Evolutionary conservation across 1,140 invertebrate genomes (phyloP).

Genomic region (Proales similis): DNA sequence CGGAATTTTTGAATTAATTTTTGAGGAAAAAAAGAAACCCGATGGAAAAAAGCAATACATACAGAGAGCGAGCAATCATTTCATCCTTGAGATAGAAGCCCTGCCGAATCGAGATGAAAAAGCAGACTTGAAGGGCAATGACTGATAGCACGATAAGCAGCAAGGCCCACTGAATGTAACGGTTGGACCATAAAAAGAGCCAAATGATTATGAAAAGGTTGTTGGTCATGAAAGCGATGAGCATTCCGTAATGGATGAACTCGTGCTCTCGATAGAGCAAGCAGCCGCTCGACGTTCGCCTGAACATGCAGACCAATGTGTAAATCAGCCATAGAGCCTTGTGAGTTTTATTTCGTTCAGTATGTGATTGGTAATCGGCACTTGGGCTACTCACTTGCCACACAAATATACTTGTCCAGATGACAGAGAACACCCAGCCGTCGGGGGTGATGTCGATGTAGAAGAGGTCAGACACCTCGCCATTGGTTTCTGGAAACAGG

Average conservation of each 20-base stretch:
- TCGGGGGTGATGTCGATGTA: constrained; percentile 45
- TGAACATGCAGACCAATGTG: constrained; percentile 41
- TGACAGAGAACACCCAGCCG: constrained; percentile 44
- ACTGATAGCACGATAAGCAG: constrained; percentile 31
- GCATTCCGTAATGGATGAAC: constrained; percentile 41
- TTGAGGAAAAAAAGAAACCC: no score
- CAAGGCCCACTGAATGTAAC: constrained; percentile 27
- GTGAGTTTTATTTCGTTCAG: no score
- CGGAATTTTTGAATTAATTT: not conserved
- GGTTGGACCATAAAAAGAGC: constrained; percentile 45
- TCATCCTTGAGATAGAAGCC: constrained; percentile 4
- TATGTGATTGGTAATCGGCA: no score
- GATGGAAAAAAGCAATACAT: no score
- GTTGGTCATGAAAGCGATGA: constrained; percentile 42
- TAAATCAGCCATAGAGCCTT: constrained; percentile 46
- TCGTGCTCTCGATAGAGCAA: constrained; percentile 40
- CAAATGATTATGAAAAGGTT: constrained; percentile 43
- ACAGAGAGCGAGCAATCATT: not conserved
- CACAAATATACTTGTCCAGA: constrained; percentile 47
- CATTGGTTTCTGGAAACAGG: constrained; percentile 42
- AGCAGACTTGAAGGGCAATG: constrained; percentile 1
- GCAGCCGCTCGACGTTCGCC: constrained; percentile 40
- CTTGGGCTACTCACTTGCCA: constrained; percentile 43
- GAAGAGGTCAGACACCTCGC: constrained; percentile 42
- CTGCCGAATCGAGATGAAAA: constrained; percentile 18